Base-by-base conservation (phyloP, 2,797 vertebrate genomes). In the Helarctos malayanus region DNA sequence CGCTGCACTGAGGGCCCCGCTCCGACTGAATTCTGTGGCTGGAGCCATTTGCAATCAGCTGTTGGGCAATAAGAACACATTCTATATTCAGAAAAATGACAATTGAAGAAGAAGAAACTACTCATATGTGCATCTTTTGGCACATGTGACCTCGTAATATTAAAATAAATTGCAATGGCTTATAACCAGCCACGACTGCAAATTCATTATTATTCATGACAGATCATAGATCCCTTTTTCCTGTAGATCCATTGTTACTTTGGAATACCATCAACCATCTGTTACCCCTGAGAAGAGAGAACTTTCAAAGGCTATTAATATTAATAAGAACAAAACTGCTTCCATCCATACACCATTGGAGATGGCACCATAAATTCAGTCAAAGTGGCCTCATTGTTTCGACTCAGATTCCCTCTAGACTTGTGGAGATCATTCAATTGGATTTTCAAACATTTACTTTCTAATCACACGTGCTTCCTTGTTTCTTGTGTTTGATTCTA, bases 1-100 rank as follows among this genome's bases (percentile, higher is more conserved):
- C 99, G 0, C 99, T 99, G 94, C 99, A 99, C 97, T 99, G 99
- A 32, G 99, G 99, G 91, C 99, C 99, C 63, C 99, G 99, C 57
- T 99, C 99, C 1, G 98, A 96, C 25, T 99, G 99, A 14, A 99
- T 98, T 90, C 99, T 99, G 96, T 99, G 99, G 97, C 99, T 99
- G 91, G 99, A 99, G 98, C 99, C 98, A 3, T 98, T 99, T 35
- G 98, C 97, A 95, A 99, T 98, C 65, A 99, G 92, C 99, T 99
- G 98, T 3, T 85, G 35, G 32, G 97, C 7, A 97, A 95, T 1
- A 65, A 89, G 80, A 89, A 87, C 21, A 86, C 32, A 92, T 68
- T 85, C 41, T 57, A 4, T 29, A 52, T 69, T 95, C 75, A 96
- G 86, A 95, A 65, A 69, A 89, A 59, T 16, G 92, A 79, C n/a